phyloP scores from a whole-genome alignment of 30 jellyfish, hydroid and myxozoan species.

The Cassiopea andromeda region DNA sequence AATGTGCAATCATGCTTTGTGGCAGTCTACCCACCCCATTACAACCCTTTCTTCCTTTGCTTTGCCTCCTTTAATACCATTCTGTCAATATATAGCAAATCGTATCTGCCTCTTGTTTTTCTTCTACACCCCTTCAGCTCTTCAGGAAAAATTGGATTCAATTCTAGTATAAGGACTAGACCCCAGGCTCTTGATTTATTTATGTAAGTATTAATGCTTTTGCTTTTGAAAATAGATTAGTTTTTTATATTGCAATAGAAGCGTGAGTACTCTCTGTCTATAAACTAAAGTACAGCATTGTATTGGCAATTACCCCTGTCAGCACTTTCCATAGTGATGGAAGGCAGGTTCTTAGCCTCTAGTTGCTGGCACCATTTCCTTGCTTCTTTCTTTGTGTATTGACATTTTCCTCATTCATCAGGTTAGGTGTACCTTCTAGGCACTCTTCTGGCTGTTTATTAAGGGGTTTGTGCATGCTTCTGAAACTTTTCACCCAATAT shows the following conservation, averaged over 20 bases:
- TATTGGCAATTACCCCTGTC: conserved; percentile 16
- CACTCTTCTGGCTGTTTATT: conserved; percentile 1
- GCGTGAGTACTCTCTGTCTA: no score
- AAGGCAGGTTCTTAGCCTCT: conserved; percentile 39
- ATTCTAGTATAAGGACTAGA: not conserved
- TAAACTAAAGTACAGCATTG: not conserved
- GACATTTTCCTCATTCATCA: conserved; percentile 16
- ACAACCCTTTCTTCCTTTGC: not conserved
- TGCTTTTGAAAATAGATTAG: no score
- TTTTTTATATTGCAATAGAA: no score
- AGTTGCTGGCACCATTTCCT: conserved; percentile 17
- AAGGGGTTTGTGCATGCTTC: conserved; percentile 5
- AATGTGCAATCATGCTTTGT: conserved; percentile 2
- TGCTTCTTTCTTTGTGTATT: conserved; percentile 21
- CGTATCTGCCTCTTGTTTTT: conserved; percentile 2
- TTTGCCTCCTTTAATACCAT: conserved; percentile 23
- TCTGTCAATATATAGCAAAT: conserved; percentile 20
- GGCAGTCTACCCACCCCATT: conserved; percentile 27
- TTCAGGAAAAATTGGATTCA: not conserved
- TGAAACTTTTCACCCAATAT: conserved; percentile 1
- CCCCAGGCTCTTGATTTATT: no score
- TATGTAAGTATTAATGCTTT: no score
- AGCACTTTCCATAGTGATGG: conserved; percentile 16
- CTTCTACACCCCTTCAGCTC: conserved; percentile 41
- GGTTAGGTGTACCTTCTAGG: conserved; percentile 16